Base-by-base conservation (phyloP, 2,888 invertebrate species). In the Callosobruchus maculatus region DNA sequence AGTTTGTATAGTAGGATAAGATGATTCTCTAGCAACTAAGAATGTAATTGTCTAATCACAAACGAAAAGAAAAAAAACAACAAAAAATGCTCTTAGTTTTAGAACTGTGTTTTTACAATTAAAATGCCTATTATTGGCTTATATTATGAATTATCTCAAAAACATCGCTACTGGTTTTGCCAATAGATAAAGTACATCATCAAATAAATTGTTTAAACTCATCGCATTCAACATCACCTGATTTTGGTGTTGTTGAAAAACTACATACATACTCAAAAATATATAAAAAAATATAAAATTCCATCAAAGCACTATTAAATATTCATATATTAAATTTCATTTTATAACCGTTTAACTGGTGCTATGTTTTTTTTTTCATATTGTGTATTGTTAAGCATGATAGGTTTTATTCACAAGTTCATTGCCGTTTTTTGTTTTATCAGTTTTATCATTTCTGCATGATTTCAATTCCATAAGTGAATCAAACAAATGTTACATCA, bases 21-120 rank as follows among this genome's bases (percentile, higher is more conserved):
- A 74, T 73, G 72, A 72, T 74, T 74, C 70, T 77, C 74, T 75
- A 75, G 68, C 75, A 71, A 68, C 72, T 77, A 77, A 68, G 70
- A 71, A 74, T 74, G 73, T 74, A 68, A 74, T 75, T 68, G 76
- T 75, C 74, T 73, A 75, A 74, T 74, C 72, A 70, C 70, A 71
- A 70, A 76, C 72, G 74, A 79, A 75, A 75, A 76, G 76, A 77
- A 78, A 78, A 78, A 76, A 77, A 78, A 67, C 67, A 66, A 75
- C 68, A 76, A 77, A 70, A 74, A 77, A 78, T 76, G 72, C 77
- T 75, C 77, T 78, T 79, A 80, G 79, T 78, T 80, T 77, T 79
- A 78, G 78, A 77, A 77, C 77, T 75, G 76, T 76, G 75, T 80
- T 80, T 77, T 76, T 75, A 78, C 77, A 2, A 21, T 68, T 21